Percentiles rank a stretch among this genome's conserved stretches.
phyloP scores from a whole-genome alignment of 2,888 invertebrate species.

The Scrobipalpa atriplicella region DNA sequence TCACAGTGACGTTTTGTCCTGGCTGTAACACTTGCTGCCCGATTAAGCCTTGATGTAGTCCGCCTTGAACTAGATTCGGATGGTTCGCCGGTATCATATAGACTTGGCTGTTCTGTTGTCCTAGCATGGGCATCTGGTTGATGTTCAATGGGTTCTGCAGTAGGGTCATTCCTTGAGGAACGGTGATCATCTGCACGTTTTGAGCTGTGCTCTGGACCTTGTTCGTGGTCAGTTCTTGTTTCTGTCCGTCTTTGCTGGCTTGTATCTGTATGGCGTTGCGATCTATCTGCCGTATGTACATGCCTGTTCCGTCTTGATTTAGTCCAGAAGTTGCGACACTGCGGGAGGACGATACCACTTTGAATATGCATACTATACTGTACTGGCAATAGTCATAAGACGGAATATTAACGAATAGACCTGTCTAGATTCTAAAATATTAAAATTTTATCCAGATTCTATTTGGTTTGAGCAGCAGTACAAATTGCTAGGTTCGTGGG shows the following conservation, averaged over 20 bases:
- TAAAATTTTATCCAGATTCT: neutral
- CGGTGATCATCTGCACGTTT: constrained; percentile 77
- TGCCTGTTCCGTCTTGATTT: constrained; percentile 66
- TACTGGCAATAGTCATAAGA: no score
- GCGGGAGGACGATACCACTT: constrained; percentile 22
- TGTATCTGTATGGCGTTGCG: constrained; percentile 74
- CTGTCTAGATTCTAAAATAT: neutral
- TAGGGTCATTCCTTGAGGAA: constrained; percentile 76
- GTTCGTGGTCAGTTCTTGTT: constrained; percentile 61
- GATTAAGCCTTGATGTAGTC: constrained; percentile 60
- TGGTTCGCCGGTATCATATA: constrained; percentile 78
- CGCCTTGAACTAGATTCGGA: constrained; percentile 63
- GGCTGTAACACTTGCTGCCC: constrained; percentile 69
- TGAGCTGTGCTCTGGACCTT: constrained; percentile 69
- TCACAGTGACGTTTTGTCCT: constrained; percentile 74
- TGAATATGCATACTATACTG: neutral
- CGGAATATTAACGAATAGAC: no score
- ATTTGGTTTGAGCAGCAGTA: no score
- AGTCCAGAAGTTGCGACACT: constrained; percentile 68
- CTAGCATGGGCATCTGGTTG: constrained; percentile 68
- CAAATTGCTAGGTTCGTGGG: no score
- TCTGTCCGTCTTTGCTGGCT: constrained; percentile 66
- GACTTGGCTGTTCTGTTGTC: constrained; percentile 73
- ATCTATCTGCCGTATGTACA: constrained; percentile 76
- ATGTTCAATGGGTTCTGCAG: constrained; percentile 73